A percentile compares a stretch with the other conserved stretches of the same genome.
Conservation (phyloP, 2,113 vertebrate genomes). For the Naja naja region DNA sequence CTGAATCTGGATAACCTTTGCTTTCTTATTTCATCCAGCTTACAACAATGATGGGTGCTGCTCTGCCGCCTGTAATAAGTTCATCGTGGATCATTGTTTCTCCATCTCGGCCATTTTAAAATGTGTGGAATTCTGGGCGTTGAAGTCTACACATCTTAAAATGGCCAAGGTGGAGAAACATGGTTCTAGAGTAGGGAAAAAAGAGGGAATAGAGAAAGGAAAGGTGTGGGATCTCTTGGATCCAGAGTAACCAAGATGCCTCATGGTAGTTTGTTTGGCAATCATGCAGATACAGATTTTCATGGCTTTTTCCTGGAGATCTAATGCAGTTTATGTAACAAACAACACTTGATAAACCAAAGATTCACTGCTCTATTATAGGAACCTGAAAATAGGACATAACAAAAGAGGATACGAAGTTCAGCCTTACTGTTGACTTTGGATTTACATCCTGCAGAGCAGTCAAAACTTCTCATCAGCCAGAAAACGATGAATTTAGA, state of each 20-base stretch:
- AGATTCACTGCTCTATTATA: neutral
- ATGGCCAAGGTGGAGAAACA: no score
- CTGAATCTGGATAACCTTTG: no score
- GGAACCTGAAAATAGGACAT: neutral
- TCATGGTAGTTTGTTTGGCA: neutral
- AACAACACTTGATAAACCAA: neutral
- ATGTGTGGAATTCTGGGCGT: no score
- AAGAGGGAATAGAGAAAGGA: neutral
- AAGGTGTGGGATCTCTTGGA: neutral
- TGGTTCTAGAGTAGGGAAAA: neutral
- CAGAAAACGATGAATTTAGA: neutral
- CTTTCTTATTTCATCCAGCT: no score
- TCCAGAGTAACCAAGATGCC: neutral
- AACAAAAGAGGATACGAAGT: neutral
- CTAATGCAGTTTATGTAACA: neutral
- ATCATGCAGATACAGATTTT: neutral
- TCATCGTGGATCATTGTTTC: no score
- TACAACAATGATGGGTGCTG: no score
- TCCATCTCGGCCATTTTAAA: no score
- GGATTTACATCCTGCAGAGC: neutral
- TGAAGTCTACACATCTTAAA: no score
- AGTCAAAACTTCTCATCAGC: neutral
- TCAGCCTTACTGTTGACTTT: neutral
- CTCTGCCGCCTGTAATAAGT: no score
- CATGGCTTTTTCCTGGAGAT: neutral